A percentile compares a stretch with the other conserved stretches of the same genome.
phyloP scores from a whole-genome alignment of 2,888 invertebrate species.

The Drosophila mimica region DNA sequence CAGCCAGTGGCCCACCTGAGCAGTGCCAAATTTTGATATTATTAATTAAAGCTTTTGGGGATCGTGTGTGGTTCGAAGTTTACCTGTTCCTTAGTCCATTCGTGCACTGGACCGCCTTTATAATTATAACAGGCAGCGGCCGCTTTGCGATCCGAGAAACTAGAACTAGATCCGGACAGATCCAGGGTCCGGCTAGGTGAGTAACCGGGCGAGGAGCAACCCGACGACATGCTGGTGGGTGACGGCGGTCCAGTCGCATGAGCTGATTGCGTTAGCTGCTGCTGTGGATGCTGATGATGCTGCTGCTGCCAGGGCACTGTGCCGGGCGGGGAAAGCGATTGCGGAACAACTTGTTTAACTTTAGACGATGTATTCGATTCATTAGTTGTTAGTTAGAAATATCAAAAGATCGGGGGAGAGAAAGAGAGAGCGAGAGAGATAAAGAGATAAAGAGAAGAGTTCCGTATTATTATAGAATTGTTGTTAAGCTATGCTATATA shows the following conservation, averaged over 20 bases:
- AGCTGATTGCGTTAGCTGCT: slow-evolving; percentile 80
- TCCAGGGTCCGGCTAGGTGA: slow-evolving; percentile 86
- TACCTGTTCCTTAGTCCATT: slow-evolving; percentile 93
- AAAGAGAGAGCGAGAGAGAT: slow-evolving; percentile 21
- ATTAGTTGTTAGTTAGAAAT: slow-evolving; percentile 21
- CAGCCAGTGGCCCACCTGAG: slow-evolving; percentile 96
- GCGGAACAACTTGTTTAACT: slow-evolving; percentile 89
- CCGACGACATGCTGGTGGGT: slow-evolving; percentile 88
- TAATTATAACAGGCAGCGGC: slow-evolving; percentile 86
- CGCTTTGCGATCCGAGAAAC: slow-evolving; percentile 88
- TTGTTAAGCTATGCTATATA: slow-evolving; percentile 3
- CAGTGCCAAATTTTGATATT: background rate
- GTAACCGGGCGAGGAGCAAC: slow-evolving; percentile 86
- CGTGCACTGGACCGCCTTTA: slow-evolving; percentile 89
- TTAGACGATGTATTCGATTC: slow-evolving; percentile 27
- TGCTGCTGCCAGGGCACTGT: slow-evolving; percentile 88
- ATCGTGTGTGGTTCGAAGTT: slow-evolving; percentile 16
- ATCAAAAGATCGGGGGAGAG: slow-evolving; percentile 2
- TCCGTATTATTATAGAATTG: slow-evolving; percentile 29
- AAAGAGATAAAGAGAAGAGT: slow-evolving; percentile 25
- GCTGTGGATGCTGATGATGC: slow-evolving; percentile 84
- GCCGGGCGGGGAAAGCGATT: slow-evolving; percentile 88
- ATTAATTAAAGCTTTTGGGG: background rate
- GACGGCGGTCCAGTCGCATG: slow-evolving; percentile 87
- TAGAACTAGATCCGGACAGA: slow-evolving; percentile 87